phyloP scores from a whole-genome alignment of 2,888 invertebrate species.

The Tetranychus piercei region DNA sequence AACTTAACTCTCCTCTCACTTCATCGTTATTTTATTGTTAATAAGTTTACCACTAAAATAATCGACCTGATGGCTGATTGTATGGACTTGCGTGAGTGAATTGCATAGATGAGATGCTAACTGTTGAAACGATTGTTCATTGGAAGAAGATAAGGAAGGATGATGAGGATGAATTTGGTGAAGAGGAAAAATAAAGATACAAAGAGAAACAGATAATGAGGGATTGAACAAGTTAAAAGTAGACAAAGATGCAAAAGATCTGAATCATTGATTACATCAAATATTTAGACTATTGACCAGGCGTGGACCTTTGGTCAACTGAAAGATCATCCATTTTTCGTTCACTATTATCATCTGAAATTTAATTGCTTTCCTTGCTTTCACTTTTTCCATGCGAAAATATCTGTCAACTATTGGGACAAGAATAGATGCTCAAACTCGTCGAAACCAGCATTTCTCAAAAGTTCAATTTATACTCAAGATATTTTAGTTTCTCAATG shows the following conservation, averaged over 20 bases:
- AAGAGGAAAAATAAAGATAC: not conserved
- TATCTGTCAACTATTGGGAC: too few species aligned
- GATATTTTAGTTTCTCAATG: too few species aligned
- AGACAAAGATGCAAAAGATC: not conserved
- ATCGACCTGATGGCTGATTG: not conserved
- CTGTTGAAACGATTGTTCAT: not conserved
- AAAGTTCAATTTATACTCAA: too few species aligned
- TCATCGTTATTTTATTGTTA: not conserved
- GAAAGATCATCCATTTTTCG: not conserved
- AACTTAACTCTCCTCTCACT: not conserved
- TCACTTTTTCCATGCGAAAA: too few species aligned
- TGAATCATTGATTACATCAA: not conserved
- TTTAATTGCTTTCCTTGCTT: too few species aligned
- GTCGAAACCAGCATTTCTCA: too few species aligned
- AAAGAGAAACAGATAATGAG: not conserved
- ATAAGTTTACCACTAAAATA: not conserved
- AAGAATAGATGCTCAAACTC: too few species aligned
- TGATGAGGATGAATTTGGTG: not conserved
- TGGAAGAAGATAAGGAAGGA: not conserved
- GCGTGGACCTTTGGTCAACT: not conserved
- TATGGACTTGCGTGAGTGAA: not conserved
- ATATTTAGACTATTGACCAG: not conserved
- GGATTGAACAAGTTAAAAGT: not conserved
- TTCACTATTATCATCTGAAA: too few species aligned
- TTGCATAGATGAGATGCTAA: not conserved